These are phyloP conservation scores for Hyalella azteca DNA, from an alignment of 2,888 invertebrate genomes.

Conservation along the genomic window DNA sequence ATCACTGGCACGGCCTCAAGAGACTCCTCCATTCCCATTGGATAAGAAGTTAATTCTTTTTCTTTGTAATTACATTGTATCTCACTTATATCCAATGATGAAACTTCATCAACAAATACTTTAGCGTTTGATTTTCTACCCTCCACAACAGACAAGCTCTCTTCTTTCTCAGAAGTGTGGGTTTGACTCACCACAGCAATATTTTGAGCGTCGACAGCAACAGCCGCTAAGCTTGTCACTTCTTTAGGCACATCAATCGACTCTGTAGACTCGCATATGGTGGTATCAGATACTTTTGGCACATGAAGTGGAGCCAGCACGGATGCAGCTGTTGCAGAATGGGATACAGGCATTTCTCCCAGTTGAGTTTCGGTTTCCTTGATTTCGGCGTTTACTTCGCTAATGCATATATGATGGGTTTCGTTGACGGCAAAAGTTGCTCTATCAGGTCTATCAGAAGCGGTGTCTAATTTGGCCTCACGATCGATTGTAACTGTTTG, in stretches of 20 bases:
- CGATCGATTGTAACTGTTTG: slow-evolving; percentile 4
- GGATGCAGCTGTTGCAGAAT: not conserved
- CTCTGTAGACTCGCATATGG: not conserved
- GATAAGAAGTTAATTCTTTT: not conserved
- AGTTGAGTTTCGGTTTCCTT: slow-evolving; percentile 18
- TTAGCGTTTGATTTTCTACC: not conserved
- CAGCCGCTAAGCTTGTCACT: not conserved
- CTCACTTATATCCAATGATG: slow-evolving; percentile 2
- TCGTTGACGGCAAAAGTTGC: not conserved
- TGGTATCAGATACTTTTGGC: not conserved
- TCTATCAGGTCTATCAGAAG: not conserved
- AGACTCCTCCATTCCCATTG: not conserved
- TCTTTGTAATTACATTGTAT: slow-evolving; percentile 15
- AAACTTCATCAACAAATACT: not conserved
- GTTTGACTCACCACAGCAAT: not conserved
- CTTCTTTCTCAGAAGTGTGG: slow-evolving; percentile 1
- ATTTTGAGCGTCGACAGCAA: not conserved
- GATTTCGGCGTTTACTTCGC: slow-evolving; percentile 3
- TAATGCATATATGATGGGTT: slow-evolving; percentile 7
- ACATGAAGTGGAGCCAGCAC: slow-evolving; percentile 3
- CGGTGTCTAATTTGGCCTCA: not conserved
- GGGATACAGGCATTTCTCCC: not conserved
- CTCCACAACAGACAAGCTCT: not conserved
- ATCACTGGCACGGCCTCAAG: not conserved
- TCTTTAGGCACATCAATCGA: not conserved